Evolutionary conservation across 1,140 invertebrate genomes (phyloP).

Genomic region (Patella vulgata): DNA sequence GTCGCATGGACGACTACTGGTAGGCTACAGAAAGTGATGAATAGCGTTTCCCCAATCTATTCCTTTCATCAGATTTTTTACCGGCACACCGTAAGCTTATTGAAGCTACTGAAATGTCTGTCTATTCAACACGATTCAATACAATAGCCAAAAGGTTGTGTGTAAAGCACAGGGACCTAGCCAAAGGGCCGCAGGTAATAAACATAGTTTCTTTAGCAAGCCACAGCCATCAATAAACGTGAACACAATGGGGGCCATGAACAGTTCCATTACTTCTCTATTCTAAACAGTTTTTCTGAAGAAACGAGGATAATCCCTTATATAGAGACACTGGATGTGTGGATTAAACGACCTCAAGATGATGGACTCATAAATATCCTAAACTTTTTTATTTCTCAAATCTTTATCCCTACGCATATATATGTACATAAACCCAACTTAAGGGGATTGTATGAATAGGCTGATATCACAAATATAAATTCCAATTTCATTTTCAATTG

Average conservation of each 20-base stretch:
- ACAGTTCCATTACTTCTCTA: not conserved
- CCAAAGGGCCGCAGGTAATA: constrained; percentile 11
- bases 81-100: not conserved
- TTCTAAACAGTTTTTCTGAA: not conserved
- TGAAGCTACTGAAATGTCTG: not conserved
- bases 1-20: no score
- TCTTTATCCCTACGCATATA: no score
- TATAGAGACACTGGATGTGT: not conserved
- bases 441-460: no score
- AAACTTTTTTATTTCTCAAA: not conserved
- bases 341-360: not conserved
- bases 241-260: not conserved
- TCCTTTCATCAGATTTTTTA: not conserved
- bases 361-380: not conserved
- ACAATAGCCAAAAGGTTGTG: not conserved
- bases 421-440: no score
- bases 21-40: no score
- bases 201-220: constrained; percentile 11
- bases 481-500: no score
- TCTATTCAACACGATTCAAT: constrained; percentile 2
- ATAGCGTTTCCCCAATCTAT: no score
- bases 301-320: not conserved
- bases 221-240: constrained; percentile 8
- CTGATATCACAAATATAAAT: no score
- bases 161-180: not conserved